These are phyloP conservation scores for Scolopax bukidnonensis DNA, from an alignment of 2,797 vertebrate species.

Conservation along the genomic window DNA sequence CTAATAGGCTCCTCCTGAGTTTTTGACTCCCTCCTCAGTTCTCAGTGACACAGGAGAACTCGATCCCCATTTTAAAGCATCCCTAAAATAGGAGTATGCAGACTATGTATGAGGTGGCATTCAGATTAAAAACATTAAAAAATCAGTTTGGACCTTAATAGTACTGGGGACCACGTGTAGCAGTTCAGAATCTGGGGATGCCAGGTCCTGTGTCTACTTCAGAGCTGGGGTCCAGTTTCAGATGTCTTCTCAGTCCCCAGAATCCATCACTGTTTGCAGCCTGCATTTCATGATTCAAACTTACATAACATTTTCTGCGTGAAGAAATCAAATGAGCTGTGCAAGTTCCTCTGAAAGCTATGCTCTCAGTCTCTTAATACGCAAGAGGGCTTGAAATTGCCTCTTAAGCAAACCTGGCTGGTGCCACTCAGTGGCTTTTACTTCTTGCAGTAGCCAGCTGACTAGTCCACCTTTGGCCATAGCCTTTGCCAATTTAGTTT, in stretches of 20 bases:
- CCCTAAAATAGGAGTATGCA: neutral
- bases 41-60: slow-evolving; percentile 1
- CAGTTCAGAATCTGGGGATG: neutral
- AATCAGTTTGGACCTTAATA: neutral
- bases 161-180: neutral
- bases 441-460: neutral
- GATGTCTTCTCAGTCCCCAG: neutral
- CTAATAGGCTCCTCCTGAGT: slow-evolving; percentile 52
- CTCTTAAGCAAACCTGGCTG: neutral
- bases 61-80: slow-evolving; percentile 15
- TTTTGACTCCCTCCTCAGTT: slow-evolving; percentile 26
- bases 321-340: neutral
- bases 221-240: neutral
- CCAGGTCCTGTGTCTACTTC: neutral
- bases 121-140: neutral
- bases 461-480: neutral
- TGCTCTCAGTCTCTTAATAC: neutral
- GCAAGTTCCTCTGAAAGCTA: neutral
- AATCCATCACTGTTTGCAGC: neutral
- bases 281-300: neutral
- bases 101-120: neutral
- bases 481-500: neutral
- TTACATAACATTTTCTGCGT: neutral
- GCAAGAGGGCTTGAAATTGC: neutral
- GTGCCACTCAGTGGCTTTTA: neutral